A percentile compares a stretch with the other conserved stretches of the same genome.
phyloP scores from a whole-genome alignment of 2,113 vertebrate genomes.

The Bubo bubo region DNA sequence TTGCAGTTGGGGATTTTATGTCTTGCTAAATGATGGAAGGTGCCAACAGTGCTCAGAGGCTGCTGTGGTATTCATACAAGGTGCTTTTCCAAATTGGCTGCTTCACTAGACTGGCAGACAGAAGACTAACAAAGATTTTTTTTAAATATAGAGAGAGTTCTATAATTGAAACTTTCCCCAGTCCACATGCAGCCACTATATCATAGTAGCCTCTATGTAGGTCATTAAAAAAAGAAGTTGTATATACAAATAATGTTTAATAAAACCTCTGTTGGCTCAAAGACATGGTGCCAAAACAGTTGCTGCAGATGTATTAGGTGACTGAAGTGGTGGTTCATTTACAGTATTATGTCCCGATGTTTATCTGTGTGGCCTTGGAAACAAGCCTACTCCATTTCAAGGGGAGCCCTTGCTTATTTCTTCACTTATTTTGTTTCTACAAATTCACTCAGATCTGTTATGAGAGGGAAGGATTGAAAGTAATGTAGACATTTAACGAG shows the following conservation, averaged over 20 bases:
- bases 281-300: slow-evolving; percentile 42
- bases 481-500: slow-evolving; percentile 5
- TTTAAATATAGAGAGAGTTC: slow-evolving; percentile 54
- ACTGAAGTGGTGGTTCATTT: slow-evolving; percentile 28
- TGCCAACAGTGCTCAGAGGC: slow-evolving; percentile 48
- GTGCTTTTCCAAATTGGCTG: slow-evolving; percentile 63
- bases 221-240: slow-evolving; percentile 22
- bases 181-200: slow-evolving; percentile 9
- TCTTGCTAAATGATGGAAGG: slow-evolving; percentile 19
- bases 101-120: slow-evolving; percentile 61
- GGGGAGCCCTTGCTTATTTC: slow-evolving; percentile 34
- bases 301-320: slow-evolving; percentile 41
- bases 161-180: slow-evolving; percentile 45
- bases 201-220: slow-evolving; percentile 37
- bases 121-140: slow-evolving; percentile 50
- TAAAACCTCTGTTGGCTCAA: slow-evolving; percentile 48
- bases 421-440: neutral
- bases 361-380: slow-evolving; percentile 36
- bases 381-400: neutral
- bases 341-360: neutral
- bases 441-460: slow-evolving; percentile 4
- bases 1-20: slow-evolving; percentile 30
- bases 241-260: slow-evolving; percentile 47
- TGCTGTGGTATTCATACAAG: slow-evolving; percentile 43
- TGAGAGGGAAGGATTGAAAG: slow-evolving; percentile 22